These are phyloP conservation scores for Macrophya annulata DNA, from an alignment of 2,888 invertebrate genomes.

Conservation along the genomic window DNA sequence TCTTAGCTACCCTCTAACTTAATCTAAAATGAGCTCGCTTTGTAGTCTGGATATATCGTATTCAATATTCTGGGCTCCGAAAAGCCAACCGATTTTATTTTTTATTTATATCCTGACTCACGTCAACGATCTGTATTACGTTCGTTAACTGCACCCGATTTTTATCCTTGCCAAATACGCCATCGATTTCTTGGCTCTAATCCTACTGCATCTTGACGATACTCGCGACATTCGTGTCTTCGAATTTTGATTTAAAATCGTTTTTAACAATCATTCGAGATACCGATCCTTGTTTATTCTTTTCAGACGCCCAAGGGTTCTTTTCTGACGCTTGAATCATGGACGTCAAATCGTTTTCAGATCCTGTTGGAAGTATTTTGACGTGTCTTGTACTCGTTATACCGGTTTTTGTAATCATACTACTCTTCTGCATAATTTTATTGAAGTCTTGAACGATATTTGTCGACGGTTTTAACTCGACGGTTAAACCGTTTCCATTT, in stretches of 20 bases:
- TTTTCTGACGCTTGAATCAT: not conserved
- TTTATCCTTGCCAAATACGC: not conserved
- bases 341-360: not conserved
- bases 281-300: not conserved
- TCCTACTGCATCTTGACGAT: not conserved
- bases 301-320: not conserved
- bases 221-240: not conserved
- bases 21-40: conserved; percentile 21
- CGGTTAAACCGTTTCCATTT: not conserved
- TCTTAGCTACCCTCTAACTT: conserved; percentile 35
- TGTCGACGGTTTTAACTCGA: not conserved
- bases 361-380: not conserved
- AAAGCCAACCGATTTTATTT: not conserved
- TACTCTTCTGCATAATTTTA: not conserved
- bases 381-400: not conserved
- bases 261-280: not conserved
- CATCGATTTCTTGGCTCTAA: not conserved
- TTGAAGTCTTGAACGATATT: conserved; percentile 36
- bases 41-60: conserved; percentile 17
- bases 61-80: not conserved
- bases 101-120: not conserved
- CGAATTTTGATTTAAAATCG: not conserved
- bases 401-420: conserved; percentile 2
- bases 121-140: conserved; percentile 16
- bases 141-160: conserved; percentile 43